These are phyloP conservation scores for Brachirus orientalis DNA, from an alignment of 2,113 vertebrate genomes.

Conservation along the genomic window DNA sequence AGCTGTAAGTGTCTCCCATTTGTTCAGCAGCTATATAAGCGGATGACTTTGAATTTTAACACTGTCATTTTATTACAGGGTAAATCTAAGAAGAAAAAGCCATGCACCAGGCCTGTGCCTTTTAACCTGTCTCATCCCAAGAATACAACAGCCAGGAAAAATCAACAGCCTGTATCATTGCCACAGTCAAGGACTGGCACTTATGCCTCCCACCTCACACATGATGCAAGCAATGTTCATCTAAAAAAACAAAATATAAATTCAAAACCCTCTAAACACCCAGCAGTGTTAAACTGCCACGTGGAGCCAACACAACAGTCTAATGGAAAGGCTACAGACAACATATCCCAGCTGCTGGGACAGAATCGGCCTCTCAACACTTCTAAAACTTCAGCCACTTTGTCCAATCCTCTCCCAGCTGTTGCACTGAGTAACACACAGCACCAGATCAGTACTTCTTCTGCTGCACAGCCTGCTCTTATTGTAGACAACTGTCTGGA, in stretches of 20 bases:
- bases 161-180: slow-evolving; percentile 4
- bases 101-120: slow-evolving; percentile 73
- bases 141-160: slow-evolving; percentile 25
- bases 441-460: neutral
- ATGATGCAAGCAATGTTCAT: neutral
- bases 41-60: neutral
- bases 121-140: slow-evolving; percentile 75
- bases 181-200: slow-evolving; percentile 1
- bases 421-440: neutral
- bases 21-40: neutral
- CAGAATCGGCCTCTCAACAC: slow-evolving; percentile 5
- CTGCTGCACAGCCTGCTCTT: slow-evolving; percentile 7
- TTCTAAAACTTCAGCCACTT: slow-evolving; percentile 33
- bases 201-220: slow-evolving; percentile 10
- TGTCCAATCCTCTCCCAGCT: slow-evolving; percentile 24
- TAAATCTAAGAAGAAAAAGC: slow-evolving; percentile 75
- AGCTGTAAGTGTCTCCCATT: slow-evolving; percentile 62
- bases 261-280: slow-evolving; percentile 23
- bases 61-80: slow-evolving; percentile 56
- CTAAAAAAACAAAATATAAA: slow-evolving; percentile 30
- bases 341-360: neutral
- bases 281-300: neutral
- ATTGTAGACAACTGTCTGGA: slow-evolving; percentile 46
- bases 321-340: slow-evolving; percentile 9
- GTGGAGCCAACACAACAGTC: neutral